phyloP scores from a whole-genome alignment of 2,113 vertebrate species.

The Xiphophorus hellerii region DNA sequence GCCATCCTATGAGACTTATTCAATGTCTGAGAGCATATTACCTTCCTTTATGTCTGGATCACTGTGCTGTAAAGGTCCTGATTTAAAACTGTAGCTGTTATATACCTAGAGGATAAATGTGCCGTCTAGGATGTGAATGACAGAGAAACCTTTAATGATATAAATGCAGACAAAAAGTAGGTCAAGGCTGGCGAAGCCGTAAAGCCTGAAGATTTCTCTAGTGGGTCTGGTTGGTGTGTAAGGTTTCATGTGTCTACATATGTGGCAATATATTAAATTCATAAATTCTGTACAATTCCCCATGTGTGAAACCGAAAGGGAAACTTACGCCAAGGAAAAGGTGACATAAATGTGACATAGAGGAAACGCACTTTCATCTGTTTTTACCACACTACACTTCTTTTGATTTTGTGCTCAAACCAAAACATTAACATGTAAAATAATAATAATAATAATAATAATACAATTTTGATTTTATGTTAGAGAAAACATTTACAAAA shows the following conservation, averaged over 20 bases:
- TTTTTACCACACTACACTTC: neutral
- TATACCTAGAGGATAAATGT: slow-evolving; percentile 12
- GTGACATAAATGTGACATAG: neutral
- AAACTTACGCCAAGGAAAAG: neutral
- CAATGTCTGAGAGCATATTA: slow-evolving; percentile 1
- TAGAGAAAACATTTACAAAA: too few relatives aligned
- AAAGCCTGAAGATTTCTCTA: slow-evolving; percentile 8
- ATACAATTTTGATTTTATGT: too few relatives aligned
- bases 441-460: too few relatives aligned
- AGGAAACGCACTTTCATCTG: neutral
- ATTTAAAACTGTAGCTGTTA: slow-evolving; percentile 12
- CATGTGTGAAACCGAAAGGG: neutral
- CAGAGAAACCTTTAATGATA: neutral
- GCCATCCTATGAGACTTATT: slow-evolving; percentile 1
- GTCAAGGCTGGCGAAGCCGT: slow-evolving; percentile 3
- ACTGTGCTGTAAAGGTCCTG: neutral
- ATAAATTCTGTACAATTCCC: neutral
- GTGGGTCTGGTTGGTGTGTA: neutral
- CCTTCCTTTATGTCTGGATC: neutral
- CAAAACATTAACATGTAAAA: too few relatives aligned
- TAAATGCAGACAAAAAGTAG: slow-evolving; percentile 1
- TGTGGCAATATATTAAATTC: neutral
- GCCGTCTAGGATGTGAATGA: neutral
- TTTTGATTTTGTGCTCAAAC: too few relatives aligned
- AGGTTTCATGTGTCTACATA: neutral